Evolutionary conservation across 2,797 vertebrate species (phyloP), one percentile per base, ranked within the genome.

Genomic region (Gephyroberyx darwinii): DNA sequence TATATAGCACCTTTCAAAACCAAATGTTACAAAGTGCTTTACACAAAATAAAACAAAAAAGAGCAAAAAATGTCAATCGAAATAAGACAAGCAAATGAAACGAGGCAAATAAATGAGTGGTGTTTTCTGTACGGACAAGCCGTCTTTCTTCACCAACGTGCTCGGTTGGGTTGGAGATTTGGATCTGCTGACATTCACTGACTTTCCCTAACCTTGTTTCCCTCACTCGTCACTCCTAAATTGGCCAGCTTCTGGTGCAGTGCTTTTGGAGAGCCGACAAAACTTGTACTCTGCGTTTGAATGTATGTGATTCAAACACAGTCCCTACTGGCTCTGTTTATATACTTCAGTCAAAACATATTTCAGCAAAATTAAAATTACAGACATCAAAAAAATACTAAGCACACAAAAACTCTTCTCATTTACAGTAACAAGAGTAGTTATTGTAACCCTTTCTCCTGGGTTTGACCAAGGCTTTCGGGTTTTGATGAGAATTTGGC

Each of bases 151-250:
- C 57, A 63, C 31, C 52, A 41, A 41, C 39, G 2, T 41, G 8
- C 39, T n/a, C 64, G 33, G 35, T 30, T 39, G 35, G 52, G 6
- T 12, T 10, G 26, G 54, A 39, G 22, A 19, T 31, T 10, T 19
- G 48, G 52, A 74, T 65, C 35, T 71, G 74, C 60, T 73, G 72
- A 78, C 65, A 66, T 53, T 82, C 9, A 43, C 22, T 50, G 43
- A 17, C 39, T 41, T 69, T 51, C 5, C 58, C 62, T 72, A 75
- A 73, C 65, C 68, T 71, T 0, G 53, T 48, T 74, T 60, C 60
- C 37, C 17, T 84, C 80, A 69, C 51, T 84, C 75, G 26, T 73
- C 56, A 13, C 68, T 22, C 47, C 35, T 62, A 75, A 75, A 77
- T 73, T 71, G 56, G 51, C 13, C 43, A 9, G 39, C 5, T 8